A percentile compares a stretch with the other conserved stretches of the same genome.
Conservation (phyloP, 2,113 vertebrate species). For the Theristicus caerulescens region DNA sequence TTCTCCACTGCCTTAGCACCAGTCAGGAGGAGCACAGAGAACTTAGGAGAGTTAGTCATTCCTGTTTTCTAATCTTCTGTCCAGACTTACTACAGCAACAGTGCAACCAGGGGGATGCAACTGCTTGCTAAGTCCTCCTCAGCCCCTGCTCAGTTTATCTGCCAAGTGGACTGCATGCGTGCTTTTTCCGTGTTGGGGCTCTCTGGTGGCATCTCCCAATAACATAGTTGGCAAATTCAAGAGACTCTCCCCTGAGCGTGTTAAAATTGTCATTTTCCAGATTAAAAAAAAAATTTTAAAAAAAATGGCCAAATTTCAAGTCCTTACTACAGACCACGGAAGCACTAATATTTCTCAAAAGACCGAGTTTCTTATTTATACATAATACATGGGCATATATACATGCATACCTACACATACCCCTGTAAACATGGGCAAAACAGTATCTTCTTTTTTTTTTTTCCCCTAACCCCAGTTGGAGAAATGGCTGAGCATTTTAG, state of each 20-base stretch:
- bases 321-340: not conserved
- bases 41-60: not conserved
- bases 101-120: not conserved
- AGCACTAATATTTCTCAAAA: not conserved
- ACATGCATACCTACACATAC: no score
- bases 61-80: not conserved
- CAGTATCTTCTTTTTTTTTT: not conserved
- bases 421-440: not conserved
- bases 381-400: no score
- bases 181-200: not conserved
- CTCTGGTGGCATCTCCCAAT: not conserved
- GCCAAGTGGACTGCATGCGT: not conserved
- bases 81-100: not conserved
- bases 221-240: not conserved
- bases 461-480: not conserved
- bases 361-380: not conserved
- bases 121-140: not conserved
- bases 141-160: not conserved
- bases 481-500: not conserved
- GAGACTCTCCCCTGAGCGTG: not conserved
- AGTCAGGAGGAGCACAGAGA: not conserved
- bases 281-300: not conserved
- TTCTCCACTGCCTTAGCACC: not conserved
- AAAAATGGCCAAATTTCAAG: not conserved
- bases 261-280: not conserved